phyloP scores from a whole-genome alignment of 53 echinoderm and acorn worm genomes.

The Holothuria leucospilota region DNA sequence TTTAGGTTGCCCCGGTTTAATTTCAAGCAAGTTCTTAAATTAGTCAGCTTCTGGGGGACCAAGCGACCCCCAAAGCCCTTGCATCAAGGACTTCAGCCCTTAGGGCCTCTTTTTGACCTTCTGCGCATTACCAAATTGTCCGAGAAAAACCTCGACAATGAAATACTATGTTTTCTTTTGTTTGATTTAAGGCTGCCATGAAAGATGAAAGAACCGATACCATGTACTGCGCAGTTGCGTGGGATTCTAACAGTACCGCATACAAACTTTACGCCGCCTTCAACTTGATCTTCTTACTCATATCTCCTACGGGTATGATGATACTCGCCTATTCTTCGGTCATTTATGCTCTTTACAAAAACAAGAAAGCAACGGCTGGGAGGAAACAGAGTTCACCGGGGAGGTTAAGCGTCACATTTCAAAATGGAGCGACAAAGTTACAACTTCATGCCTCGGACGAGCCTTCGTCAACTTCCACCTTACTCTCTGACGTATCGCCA shows the following conservation, averaged over 20 bases:
- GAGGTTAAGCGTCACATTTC: neutral
- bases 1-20: too few relatives aligned
- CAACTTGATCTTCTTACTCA: conserved; percentile 30
- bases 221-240: neutral
- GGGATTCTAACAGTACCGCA: neutral
- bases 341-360: conserved; percentile 34
- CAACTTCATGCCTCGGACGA: conserved; percentile 1
- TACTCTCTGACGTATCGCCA: conserved; percentile 4
- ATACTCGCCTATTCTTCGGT: conserved; percentile 14
- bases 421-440: conserved; percentile 19
- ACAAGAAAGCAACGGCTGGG: conserved; percentile 28
- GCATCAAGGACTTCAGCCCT: too few relatives aligned
- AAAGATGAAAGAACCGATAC: neutral
- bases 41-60: too few relatives aligned
- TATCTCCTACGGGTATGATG: conserved; percentile 44
- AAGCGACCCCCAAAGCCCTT: too few relatives aligned
- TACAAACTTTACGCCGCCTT: conserved; percentile 37
- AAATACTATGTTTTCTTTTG: too few relatives aligned
- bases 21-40: too few relatives aligned
- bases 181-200: neutral
- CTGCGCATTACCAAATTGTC: too few relatives aligned
- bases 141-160: too few relatives aligned
- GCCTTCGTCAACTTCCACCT: conserved; percentile 14
- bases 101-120: too few relatives aligned
- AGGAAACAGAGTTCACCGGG: conserved; percentile 20